Evolutionary conservation across 2,888 invertebrate species (phyloP).

Genomic region (Dryomyza anilis): DNA sequence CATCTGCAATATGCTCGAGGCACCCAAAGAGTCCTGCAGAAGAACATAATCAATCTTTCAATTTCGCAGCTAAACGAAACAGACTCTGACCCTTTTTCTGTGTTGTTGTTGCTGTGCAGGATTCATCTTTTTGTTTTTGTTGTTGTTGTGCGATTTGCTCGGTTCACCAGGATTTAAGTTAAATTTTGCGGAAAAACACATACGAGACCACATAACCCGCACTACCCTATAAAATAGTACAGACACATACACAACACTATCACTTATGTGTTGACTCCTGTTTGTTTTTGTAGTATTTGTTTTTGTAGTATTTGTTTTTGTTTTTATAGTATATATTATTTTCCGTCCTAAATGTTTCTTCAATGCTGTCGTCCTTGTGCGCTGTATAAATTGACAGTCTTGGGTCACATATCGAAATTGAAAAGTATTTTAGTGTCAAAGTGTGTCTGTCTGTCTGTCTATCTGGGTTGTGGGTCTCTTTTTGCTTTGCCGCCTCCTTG

Average conservation of each 20-base stretch:
- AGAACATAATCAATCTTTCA: slow-evolving; percentile 28
- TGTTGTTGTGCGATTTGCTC: background rate
- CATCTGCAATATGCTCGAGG: background rate
- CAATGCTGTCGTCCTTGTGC: slow-evolving; percentile 12
- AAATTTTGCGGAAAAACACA: slow-evolving; percentile 55
- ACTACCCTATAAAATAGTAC: too few relatives aligned
- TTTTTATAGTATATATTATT: slow-evolving; percentile 34
- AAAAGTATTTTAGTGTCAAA: slow-evolving; percentile 2
- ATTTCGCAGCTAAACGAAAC: slow-evolving; percentile 15
- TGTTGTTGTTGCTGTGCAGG: background rate
- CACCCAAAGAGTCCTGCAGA: background rate
- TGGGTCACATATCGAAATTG: slow-evolving; percentile 15
- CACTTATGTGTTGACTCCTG: too few relatives aligned
- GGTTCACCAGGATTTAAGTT: slow-evolving; percentile 44
- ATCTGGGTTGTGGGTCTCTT: background rate
- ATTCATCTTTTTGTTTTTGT: background rate
- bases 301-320: too few relatives aligned
- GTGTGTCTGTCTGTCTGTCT: background rate
- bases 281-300: too few relatives aligned
- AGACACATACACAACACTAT: too few relatives aligned
- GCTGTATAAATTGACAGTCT: slow-evolving; percentile 12
- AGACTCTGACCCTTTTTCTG: slow-evolving; percentile 20
- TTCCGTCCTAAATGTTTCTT: slow-evolving; percentile 25
- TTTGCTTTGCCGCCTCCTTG: too few relatives aligned
- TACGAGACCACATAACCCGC: background rate